Base-by-base conservation (phyloP, 92 coral and sea anemone genomes). In the Plumapathes pennacea region DNA sequence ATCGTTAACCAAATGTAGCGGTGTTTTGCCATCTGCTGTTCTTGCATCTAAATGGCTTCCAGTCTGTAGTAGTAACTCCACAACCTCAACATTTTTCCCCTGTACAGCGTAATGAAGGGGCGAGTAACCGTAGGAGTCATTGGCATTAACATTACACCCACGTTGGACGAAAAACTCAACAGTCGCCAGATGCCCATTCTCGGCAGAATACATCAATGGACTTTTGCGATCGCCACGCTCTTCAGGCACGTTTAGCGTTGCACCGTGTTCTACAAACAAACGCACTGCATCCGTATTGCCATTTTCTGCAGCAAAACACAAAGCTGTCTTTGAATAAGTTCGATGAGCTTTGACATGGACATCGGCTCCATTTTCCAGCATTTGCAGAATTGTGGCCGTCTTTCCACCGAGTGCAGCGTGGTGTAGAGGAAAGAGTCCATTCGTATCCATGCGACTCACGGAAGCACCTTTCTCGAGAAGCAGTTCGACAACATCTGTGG, bases 231-330 rank as follows among this genome's bases (percentile, higher is more conserved):
- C 19, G 10, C 25, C 60, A 0, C 28, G 52, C 18, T 38, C 59
- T 10, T 74, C 53, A 19, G 52, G 69, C 25, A 54, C 54, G 23
- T 69, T 72, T n/a, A n/a, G n/a, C n/a, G n/a, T n/a, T 5, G 72
- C 67, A 19, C 85, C 85, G 39, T 54, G 59, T 37, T 78, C 85
- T n/a, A 74, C 25, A 31, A 78, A 66, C 27, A 78, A 46, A 19
- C 52, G 56, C 2, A 72, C 39, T 31, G 69, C 72, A 20, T 78
- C 72, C 4, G 60, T 31, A 38, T 54, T 38, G n/a, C 85, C 85
- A 61, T 60, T 40, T 17, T 50, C 20, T 25, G 71, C 67, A 14
- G 85, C 78, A 30, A 69, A 41, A 33, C 62, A 72, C 30, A 78
- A 42, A 1, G 85, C 57, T 26, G 78, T 25, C 19, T 26, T 17